Evolutionary conservation across 2,113 vertebrate species (phyloP).

Genomic region (Puntigrus tetrazona): DNA sequence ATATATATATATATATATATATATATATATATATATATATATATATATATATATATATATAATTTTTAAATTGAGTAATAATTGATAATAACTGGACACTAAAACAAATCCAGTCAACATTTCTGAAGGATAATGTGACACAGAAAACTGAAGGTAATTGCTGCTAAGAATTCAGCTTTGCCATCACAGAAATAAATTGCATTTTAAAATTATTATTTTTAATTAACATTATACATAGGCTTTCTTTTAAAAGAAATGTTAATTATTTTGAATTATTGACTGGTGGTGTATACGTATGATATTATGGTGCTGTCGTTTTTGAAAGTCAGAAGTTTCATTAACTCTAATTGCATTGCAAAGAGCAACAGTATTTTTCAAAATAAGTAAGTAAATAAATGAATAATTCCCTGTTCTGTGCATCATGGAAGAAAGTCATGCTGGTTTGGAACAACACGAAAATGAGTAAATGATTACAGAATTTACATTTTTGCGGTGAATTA

Average conservation of each 20-base stretch:
- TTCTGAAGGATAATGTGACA: not conserved
- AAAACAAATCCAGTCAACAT: not conserved
- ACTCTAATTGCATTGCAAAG: not conserved
- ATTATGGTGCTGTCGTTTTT: not conserved
- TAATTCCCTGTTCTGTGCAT: not conserved
- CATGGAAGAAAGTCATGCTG: not conserved
- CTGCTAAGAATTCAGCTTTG: not conserved
- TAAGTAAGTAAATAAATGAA: not conserved
- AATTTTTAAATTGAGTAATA: too few species aligned
- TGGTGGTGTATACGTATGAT: not conserved
- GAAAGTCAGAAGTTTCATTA: not conserved
- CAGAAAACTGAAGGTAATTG: not conserved
- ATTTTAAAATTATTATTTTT: not conserved
- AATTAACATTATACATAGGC: too few species aligned
- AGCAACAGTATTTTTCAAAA: not conserved
- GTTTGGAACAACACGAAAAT: not conserved
- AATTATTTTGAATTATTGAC: not conserved
- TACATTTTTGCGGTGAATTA: not conserved
- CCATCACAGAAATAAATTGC: not conserved
- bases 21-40: too few species aligned
- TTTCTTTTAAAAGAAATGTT: too few species aligned
- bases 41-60: too few species aligned
- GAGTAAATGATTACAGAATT: not conserved
- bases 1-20: too few species aligned
- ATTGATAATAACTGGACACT: too few species aligned